Base-by-base conservation (phyloP, 1,140 invertebrate species). In the Drosophila ohnishii region DNA sequence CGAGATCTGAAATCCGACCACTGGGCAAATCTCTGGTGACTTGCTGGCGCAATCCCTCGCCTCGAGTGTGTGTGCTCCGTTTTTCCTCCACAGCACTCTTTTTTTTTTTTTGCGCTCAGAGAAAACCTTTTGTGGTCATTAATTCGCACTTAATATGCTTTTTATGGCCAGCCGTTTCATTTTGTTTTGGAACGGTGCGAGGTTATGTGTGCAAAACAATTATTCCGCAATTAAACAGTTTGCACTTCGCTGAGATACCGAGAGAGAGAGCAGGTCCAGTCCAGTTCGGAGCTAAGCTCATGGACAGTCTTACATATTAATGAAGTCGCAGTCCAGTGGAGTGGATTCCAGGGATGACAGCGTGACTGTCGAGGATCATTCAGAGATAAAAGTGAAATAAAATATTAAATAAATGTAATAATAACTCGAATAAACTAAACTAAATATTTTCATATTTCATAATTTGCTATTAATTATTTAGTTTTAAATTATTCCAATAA, bases 151-250 rank as follows among this genome's bases (percentile, higher is more conserved):
- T 88, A 88, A 88, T 88, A 88, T 89, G 84, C 84, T 88, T 88
- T 88, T 88, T 88, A 88, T 89, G 84, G 85, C 80, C 61, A 28
- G 58, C 48, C 40, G 73, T 76, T 67, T 66, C 63, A 66, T 75
- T 75, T 65, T 66, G 56, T 83, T 87, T 88, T 84, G 85, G 77
- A 89, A 89, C 73, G 80, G 85, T 80, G 84, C 85, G 84, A 89
- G 80, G 80, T 80, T 89, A 89, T 89, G 80, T 88, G 84, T 78
- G 84, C 83, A 90, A 90, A 90, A 90, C 87, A 90, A 90, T 90
- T 90, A 90, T 90, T 90, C 87, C 78, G 87, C 87, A 90, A 90
- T 90, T 90, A 90, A 90, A 90, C 84, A 88, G 85, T 88, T 88
- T 88, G 85, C 84, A 88, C 84, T 88, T 88, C 61, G 62, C 74